phyloP scores from a whole-genome alignment of 2,113 vertebrate genomes.

The Malurus alboscapulatus region DNA sequence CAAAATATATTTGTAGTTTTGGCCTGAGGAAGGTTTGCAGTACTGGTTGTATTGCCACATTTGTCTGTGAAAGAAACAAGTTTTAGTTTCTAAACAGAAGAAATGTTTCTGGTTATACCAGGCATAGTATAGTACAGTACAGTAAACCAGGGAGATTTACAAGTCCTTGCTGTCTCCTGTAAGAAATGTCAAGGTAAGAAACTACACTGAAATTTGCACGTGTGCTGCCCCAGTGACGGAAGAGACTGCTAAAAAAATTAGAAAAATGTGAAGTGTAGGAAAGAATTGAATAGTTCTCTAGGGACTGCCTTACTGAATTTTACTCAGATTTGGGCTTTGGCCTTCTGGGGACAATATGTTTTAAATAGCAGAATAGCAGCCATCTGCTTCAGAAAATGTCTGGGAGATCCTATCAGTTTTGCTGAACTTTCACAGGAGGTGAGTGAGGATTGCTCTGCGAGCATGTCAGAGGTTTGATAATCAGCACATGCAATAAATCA shows the following conservation, averaged over 20 bases:
- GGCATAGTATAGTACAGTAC: background rate
- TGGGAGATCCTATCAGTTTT: background rate
- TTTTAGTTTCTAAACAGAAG: background rate
- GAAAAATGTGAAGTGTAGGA: background rate
- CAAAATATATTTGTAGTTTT: background rate
- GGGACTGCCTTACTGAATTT: background rate
- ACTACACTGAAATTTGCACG: background rate
- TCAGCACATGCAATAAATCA: slow-evolving; percentile 23
- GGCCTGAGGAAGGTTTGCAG: background rate
- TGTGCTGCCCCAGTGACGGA: background rate
- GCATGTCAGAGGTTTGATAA: slow-evolving; percentile 1
- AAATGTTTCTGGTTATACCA: background rate
- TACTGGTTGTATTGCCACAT: background rate
- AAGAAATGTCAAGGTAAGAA: background rate
- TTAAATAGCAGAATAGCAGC: slow-evolving; percentile 19
- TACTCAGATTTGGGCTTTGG: background rate
- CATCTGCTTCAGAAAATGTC: slow-evolving; percentile 20
- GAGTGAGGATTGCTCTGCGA: background rate
- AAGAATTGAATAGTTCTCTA: background rate
- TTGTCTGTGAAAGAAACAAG: background rate
- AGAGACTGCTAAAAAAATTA: background rate
- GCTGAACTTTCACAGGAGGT: slow-evolving; percentile 27
- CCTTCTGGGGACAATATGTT: slow-evolving; percentile 14
- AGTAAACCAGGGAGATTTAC: background rate
- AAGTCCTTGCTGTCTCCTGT: background rate